These are phyloP conservation scores for Cordylochernes scorpioides DNA, from an alignment of 2,888 invertebrate genomes.

Conservation along the genomic window DNA sequence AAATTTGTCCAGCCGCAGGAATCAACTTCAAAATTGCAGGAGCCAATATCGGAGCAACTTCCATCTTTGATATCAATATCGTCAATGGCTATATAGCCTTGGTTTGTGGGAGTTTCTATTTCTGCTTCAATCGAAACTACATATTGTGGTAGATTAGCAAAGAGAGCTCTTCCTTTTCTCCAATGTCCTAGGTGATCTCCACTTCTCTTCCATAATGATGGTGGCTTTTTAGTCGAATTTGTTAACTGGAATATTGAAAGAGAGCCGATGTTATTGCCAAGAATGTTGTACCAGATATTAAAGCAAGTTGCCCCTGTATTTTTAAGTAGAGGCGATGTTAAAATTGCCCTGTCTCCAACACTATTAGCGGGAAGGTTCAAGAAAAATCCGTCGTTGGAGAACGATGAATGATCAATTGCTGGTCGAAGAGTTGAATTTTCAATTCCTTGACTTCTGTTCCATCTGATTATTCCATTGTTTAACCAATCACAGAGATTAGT, in stretches of 20 bases:
- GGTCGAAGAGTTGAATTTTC: too few species aligned
- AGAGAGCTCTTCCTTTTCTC: conserved; percentile 6
- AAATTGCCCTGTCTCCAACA: conserved; percentile 4
- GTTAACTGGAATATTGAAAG: conserved; percentile 18
- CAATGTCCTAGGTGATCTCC: conserved; percentile 6
- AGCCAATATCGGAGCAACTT: conserved; percentile 6
- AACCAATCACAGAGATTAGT: conserved; percentile 12
- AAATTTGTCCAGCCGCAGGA: conserved; percentile 9
- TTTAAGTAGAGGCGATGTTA: conserved; percentile 6
- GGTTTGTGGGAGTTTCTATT: conserved; percentile 3
- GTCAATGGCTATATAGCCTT: conserved; percentile 11
- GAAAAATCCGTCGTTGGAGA: conserved; percentile 8
- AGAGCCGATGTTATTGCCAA: conserved; percentile 16
- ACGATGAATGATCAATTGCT: conserved; percentile 8
- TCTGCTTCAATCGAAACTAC: conserved; percentile 9
- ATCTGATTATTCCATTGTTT: too few species aligned
- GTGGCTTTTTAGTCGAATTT: too few species aligned
- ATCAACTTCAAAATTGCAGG: conserved; percentile 11
- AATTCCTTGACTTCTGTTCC: conserved; percentile 5
- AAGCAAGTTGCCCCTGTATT: conserved; percentile 10
- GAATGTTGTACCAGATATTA: conserved; percentile 11
- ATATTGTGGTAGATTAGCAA: conserved; percentile 6
- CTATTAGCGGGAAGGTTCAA: conserved; percentile 5
- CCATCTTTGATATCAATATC: conserved; percentile 9
- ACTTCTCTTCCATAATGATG: conserved; percentile 7